Evolutionary conservation across 2,888 invertebrate genomes (phyloP).

Genomic region (Zygothrica quintamaculata): DNA sequence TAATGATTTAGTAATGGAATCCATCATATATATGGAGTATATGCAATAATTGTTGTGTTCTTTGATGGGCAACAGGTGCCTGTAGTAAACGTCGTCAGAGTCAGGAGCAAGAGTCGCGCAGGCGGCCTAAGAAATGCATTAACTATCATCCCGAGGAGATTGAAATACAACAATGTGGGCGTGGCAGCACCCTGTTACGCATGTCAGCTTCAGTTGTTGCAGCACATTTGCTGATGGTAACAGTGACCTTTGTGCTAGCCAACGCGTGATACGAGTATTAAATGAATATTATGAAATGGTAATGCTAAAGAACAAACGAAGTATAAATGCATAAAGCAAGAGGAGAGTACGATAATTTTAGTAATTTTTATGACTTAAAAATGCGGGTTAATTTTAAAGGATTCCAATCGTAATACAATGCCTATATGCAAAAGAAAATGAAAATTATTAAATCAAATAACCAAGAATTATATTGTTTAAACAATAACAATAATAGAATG

Average conservation of each 20-base stretch:
- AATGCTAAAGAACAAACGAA: conserved; percentile 3
- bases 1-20: conserved; percentile 5
- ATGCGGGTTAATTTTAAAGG: not conserved
- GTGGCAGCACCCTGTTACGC: conserved; percentile 77
- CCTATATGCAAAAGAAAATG: conserved; percentile 2
- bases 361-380: not conserved
- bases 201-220: conserved; percentile 76
- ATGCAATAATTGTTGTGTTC: not conserved
- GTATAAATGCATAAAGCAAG: not conserved
- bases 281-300: conserved; percentile 30
- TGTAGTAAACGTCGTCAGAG: conserved; percentile 86
- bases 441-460: conserved; percentile 26
- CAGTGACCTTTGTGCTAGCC: conserved; percentile 78
- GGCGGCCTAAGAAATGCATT: conserved; percentile 91
- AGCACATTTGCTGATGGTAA: conserved; percentile 81
- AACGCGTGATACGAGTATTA: conserved; percentile 83
- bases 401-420: not conserved
- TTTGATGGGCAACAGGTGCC: conserved; percentile 79
- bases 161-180: conserved; percentile 84
- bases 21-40: not conserved
- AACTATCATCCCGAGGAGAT: conserved; percentile 94
- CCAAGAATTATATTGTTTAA: conserved; percentile 19
- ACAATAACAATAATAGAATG: conserved; percentile 45
- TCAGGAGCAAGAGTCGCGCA: conserved; percentile 89
- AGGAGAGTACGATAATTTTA: conserved; percentile 17